Base-by-base conservation (phyloP, 2,797 vertebrate species). In the Hydrolagus colliei region DNA sequence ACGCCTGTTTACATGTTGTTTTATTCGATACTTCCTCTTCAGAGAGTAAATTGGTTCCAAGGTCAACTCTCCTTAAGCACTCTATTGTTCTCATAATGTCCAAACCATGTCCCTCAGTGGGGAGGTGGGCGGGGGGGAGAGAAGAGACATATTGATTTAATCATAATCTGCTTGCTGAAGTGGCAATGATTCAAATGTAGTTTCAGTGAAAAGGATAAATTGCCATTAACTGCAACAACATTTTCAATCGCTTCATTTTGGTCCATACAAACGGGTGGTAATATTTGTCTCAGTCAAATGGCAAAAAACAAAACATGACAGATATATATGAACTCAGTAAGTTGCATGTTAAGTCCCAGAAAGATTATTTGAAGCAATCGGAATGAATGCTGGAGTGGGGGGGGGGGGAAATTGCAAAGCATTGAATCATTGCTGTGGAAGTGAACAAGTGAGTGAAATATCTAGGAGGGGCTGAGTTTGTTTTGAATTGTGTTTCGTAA, bases 11-110 rank as follows among this genome's bases (percentile, higher is more conserved):
- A 84, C 79, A 84, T 84, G 79, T 52, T 84, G 67, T 82, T 80
- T n/a, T 84, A 82, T 35, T 84, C 71, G 79, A 84, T 84, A 71
- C 79, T 84, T 84, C 79, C 79, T 84, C 79, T 84, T 67, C n/a
- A 67, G 41, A 67, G 79, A 84, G 65, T 41, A 84, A 84, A 5
- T 67, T 84, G 65, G 65, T 84, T 84, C 65, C 79, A 84, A 71
- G 79, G 79, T 84, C 79, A 84, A 71, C 52, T 71, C 71, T 84
- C 65, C 65, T 35, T 41, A 32, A 84, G 79, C 65, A 7, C 9
- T 84, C 63, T 41, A 84, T 68, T 84, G 79, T 84, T 84, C 65
- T 13, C 65, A 27, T 63, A 52, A 67, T 11, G 32, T 71, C 32
- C 79, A 67, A 84, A 68, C 32, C 6, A 20, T 32, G 20, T 84